Evolutionary conservation across 1,140 invertebrate species (phyloP).

Genomic region (Philotrypesis tridentata): DNA sequence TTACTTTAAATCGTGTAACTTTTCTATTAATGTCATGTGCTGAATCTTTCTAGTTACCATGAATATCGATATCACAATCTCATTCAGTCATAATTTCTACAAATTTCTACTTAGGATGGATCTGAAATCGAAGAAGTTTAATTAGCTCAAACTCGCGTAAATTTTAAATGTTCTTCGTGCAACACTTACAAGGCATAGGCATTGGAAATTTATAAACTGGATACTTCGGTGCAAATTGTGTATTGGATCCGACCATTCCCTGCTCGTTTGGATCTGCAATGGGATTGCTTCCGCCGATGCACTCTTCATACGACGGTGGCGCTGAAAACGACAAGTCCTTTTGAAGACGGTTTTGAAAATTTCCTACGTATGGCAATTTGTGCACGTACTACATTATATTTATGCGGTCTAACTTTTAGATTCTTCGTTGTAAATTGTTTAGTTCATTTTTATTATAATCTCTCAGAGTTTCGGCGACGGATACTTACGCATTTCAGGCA

Average conservation of each 20-base stretch:
- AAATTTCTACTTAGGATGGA: background rate
- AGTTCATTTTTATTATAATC: background rate
- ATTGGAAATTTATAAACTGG: constrained; percentile 52
- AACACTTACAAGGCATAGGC: constrained; percentile 2
- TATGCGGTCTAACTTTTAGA: background rate
- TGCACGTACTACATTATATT: background rate
- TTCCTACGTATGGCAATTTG: background rate
- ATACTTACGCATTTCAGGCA: constrained; percentile 41
- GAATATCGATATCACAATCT: constrained; percentile 11
- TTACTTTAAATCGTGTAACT: background rate
- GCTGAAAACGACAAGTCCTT: constrained; percentile 49
- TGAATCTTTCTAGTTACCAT: background rate
- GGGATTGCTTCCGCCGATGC: constrained; percentile 31
- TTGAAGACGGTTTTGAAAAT: background rate
- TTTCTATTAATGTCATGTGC: background rate
- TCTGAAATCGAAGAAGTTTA: background rate
- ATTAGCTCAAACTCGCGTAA: background rate
- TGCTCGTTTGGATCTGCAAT: constrained; percentile 7
- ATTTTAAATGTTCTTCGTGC: background rate
- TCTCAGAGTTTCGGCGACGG: background rate
- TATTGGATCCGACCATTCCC: constrained; percentile 34
- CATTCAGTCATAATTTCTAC: background rate
- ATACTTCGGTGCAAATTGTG: constrained; percentile 52
- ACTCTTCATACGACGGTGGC: constrained; percentile 59
- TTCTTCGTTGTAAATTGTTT: background rate